Percentiles rank a stretch among this genome's conserved stretches.
Conservation (phyloP, 2,888 invertebrate species). For the Amblyjoppa fuscipennis region DNA sequence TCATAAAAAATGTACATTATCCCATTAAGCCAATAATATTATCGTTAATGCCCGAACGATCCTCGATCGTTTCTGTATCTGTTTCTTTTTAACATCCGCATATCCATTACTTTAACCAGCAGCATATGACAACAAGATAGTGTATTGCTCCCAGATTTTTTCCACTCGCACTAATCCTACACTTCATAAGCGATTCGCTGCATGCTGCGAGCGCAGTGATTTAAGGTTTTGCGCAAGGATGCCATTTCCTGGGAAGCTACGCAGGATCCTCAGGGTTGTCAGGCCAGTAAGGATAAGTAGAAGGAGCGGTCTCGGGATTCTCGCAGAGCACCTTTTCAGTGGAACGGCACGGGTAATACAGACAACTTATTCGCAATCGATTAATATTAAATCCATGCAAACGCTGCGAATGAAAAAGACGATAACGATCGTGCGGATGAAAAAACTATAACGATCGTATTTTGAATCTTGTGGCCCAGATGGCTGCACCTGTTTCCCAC, state of each 20-base stretch:
- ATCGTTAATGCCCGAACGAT: too few relatives aligned
- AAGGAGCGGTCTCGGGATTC: constrained; percentile 89
- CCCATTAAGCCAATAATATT: too few relatives aligned
- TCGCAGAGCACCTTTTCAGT: constrained; percentile 93
- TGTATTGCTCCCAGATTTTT: background rate
- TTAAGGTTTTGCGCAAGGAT: constrained; percentile 75
- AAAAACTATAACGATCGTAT: too few relatives aligned
- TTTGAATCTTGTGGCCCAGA: too few relatives aligned
- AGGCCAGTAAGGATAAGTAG: constrained; percentile 88
- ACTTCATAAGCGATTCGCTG: background rate
- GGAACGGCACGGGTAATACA: constrained; percentile 88
- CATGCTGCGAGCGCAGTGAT: too few relatives aligned
- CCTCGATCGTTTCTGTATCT: background rate
- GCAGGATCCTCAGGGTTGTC: constrained; percentile 87
- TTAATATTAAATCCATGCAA: background rate
- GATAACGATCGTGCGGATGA: too few relatives aligned
- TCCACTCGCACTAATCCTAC: background rate
- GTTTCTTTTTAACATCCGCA: background rate
- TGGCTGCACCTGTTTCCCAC: constrained; percentile 91
- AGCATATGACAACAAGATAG: background rate
- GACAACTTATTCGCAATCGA: constrained; percentile 83
- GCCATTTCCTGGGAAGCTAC: constrained; percentile 86
- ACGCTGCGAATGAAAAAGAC: too few relatives aligned
- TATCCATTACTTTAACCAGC: background rate
- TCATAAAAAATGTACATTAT: too few relatives aligned